Percentiles rank a stretch among this genome's conserved stretches.
Conservation (phyloP, 2,888 invertebrate species). For the Acutogordius australiensis region DNA sequence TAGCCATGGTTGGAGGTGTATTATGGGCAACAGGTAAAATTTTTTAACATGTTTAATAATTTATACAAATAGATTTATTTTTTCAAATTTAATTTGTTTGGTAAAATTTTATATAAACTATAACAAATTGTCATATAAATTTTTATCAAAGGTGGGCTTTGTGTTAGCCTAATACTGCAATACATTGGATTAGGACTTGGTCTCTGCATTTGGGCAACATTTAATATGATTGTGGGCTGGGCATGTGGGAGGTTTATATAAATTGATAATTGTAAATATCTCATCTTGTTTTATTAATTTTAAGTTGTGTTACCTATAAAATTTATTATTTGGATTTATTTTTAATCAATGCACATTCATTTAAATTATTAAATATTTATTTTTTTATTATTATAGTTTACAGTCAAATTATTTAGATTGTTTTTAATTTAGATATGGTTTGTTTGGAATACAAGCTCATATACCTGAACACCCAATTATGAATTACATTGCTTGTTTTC, state of each 20-base stretch:
- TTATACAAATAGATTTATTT: too few species aligned
- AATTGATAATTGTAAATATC: too few species aligned
- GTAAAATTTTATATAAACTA: too few species aligned
- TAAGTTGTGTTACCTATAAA: too few species aligned
- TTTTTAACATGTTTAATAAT: too few species aligned
- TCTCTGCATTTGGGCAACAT: slow-evolving; percentile 27
- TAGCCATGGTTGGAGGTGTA: slow-evolving; percentile 27
- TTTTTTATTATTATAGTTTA: slow-evolving; percentile 11
- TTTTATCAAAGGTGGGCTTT: background rate
- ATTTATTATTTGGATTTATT: too few species aligned
- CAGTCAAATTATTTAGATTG: too few species aligned
- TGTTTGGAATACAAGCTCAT: slow-evolving; percentile 21
- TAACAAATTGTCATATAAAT: too few species aligned
- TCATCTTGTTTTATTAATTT: too few species aligned
- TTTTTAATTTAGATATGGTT: slow-evolving; percentile 21
- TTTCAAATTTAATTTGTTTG: too few species aligned
- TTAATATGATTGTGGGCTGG: slow-evolving; percentile 27
- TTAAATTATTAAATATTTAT: too few species aligned
- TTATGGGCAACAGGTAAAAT: slow-evolving; percentile 26
- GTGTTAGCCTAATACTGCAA: slow-evolving; percentile 21
- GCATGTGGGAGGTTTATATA: slow-evolving; percentile 24
- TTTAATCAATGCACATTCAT: too few species aligned
- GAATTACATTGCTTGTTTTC: slow-evolving; percentile 21
- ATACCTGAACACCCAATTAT: slow-evolving; percentile 18
- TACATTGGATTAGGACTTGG: slow-evolving; percentile 27